Conservation (phyloP, 2,113 vertebrate genomes). For the Alectura lathami region DNA sequence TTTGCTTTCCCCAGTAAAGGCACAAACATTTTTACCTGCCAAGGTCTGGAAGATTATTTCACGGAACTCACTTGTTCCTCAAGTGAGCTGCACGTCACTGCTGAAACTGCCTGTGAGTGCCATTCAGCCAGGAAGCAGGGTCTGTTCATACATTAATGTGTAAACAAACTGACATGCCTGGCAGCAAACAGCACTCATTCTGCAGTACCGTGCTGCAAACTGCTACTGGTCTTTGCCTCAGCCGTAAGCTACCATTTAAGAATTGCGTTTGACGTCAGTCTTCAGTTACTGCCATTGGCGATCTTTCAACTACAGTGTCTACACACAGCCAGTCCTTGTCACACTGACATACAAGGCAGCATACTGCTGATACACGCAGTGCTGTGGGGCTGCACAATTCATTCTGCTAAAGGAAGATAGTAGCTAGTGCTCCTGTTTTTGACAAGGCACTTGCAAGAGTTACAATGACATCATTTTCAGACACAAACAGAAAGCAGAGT, state of each 20-base stretch:
- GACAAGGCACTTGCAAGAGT: neutral
- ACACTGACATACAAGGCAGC: neutral
- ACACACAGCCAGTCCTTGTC: rapidly evolving
- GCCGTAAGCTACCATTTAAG: neutral
- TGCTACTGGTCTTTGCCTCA: neutral
- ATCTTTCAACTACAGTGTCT: neutral
- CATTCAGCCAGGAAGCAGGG: neutral
- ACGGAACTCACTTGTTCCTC: neutral
- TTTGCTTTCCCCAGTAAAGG: neutral
- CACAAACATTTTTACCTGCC: neutral
- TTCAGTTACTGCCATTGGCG: neutral
- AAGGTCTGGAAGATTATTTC: neutral
- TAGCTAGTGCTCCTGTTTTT: neutral
- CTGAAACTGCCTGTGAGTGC: neutral
- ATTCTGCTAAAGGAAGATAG: neutral
- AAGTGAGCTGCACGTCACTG: neutral
- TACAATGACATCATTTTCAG: neutral
- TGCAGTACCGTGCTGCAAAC: neutral
- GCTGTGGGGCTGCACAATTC: neutral
- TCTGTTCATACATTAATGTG: neutral
- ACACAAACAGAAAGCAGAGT: neutral
- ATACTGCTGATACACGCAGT: neutral
- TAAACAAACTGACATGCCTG: neutral
- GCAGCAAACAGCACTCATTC: neutral
- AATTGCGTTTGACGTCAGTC: neutral